A percentile compares a stretch with the other conserved stretches of the same genome.
These are phyloP conservation scores for Nomada lathburiana DNA, from an alignment of 2,888 invertebrate genomes.

Conservation along the genomic window DNA sequence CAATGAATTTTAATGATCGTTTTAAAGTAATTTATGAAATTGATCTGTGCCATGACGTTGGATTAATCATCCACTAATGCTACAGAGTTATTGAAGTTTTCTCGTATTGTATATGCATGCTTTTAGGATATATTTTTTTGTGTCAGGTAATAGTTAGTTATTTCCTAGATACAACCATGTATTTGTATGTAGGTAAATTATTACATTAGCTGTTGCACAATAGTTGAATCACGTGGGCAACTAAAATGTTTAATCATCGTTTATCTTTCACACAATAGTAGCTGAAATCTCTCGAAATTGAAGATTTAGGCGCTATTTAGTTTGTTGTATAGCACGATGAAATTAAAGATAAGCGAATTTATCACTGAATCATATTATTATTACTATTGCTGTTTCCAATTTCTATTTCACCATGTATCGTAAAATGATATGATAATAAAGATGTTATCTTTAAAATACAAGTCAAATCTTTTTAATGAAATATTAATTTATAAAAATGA, in stretches of 20 bases:
- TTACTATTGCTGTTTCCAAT: background rate
- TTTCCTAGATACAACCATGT: background rate
- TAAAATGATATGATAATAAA: too few species aligned
- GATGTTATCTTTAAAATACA: background rate
- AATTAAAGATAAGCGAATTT: background rate
- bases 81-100: background rate
- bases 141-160: background rate
- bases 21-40: background rate
- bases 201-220: background rate
- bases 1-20: background rate
- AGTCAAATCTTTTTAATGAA: background rate
- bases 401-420: too few species aligned
- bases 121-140: background rate
- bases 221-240: background rate
- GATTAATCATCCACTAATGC: background rate
- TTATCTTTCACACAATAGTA: background rate
- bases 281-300: background rate
- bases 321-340: background rate
- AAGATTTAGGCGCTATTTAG: background rate
- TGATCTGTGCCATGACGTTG: constrained; percentile 6
- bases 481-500: background rate
- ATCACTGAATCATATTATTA: background rate
- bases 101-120: background rate
- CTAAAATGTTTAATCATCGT: background rate
- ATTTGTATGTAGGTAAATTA: constrained; percentile 28